These are phyloP conservation scores for Acropternis orthonyx DNA, from an alignment of 2,797 vertebrate genomes.

Conservation along the genomic window DNA sequence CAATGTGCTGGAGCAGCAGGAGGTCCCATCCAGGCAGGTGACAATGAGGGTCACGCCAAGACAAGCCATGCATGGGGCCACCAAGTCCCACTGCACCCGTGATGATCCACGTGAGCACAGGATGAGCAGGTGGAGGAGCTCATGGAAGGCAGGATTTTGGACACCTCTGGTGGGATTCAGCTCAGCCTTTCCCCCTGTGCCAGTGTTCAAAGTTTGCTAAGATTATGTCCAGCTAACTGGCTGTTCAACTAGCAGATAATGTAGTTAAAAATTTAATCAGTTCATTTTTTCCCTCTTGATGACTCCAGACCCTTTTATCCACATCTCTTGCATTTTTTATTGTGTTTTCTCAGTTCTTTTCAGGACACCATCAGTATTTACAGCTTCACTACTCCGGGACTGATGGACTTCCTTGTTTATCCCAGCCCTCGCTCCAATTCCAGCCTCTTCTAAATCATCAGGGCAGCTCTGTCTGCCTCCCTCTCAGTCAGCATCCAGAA, in stretches of 20 bases:
- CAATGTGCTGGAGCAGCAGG: background rate
- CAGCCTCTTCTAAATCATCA: background rate
- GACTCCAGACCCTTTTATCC: constrained; percentile 43
- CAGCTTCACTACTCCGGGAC: background rate
- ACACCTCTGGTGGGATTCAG: background rate
- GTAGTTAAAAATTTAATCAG: constrained; percentile 50
- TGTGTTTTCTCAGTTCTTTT: constrained; percentile 55
- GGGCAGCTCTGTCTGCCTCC: background rate
- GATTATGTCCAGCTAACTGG: constrained; percentile 30
- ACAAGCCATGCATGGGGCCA: rapidly evolving
- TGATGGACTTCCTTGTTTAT: background rate
- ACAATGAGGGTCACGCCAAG: background rate
- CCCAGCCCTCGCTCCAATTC: background rate
- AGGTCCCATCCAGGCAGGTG: background rate
- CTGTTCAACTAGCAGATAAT: constrained; percentile 55
- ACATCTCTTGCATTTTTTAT: constrained; percentile 54
- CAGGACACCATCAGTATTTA: constrained; percentile 56
- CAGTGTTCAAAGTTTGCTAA: background rate
- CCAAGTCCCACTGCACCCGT: rapidly evolving
- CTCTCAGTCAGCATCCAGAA: background rate
- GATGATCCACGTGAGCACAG: rapidly evolving
- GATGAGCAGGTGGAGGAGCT: background rate
- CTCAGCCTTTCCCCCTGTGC: background rate
- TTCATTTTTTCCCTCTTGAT: constrained; percentile 15
- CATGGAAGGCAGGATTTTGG: background rate